These are phyloP conservation scores for Porites lobata DNA, from an alignment of 92 coral and sea anemone species.

Conservation along the genomic window DNA sequence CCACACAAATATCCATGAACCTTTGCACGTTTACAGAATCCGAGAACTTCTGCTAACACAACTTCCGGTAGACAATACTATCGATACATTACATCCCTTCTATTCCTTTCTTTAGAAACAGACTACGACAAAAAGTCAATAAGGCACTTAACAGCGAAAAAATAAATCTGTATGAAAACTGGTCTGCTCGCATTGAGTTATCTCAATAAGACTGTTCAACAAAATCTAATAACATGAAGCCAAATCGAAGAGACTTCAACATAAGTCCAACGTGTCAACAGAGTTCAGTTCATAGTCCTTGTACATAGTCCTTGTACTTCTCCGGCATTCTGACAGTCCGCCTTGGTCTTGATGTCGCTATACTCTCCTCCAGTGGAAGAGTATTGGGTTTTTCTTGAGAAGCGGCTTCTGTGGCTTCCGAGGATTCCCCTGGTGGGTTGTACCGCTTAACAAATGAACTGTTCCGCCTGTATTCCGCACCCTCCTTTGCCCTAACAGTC, in stretches of 20 bases:
- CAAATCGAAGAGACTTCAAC: constrained; percentile 13
- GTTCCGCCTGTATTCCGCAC: too few relatives aligned
- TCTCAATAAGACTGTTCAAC: not conserved
- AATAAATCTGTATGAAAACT: not conserved
- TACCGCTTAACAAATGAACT: too few relatives aligned
- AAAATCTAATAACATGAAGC: constrained; percentile 30
- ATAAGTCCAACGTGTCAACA: constrained; percentile 44
- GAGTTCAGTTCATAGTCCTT: constrained; percentile 38
- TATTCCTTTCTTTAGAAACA: constrained; percentile 8
- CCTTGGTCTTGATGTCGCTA: too few relatives aligned
- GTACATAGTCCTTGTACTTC: constrained; percentile 70
- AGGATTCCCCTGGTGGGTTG: too few relatives aligned
- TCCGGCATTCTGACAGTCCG: too few relatives aligned
- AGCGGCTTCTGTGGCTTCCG: too few relatives aligned
- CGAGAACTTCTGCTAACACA: not conserved
- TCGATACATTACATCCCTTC: constrained; percentile 34
- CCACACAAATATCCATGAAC: too few relatives aligned
- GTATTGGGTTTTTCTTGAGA: too few relatives aligned
- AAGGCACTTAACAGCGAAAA: not conserved
- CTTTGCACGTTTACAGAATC: too few relatives aligned
- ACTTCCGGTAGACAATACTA: not conserved
- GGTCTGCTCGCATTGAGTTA: not conserved
- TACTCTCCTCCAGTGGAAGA: too few relatives aligned
- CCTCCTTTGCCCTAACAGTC: too few relatives aligned
- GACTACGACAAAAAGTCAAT: not conserved